Base-by-base conservation (phyloP, 2,113 vertebrate species). In the Notiomystis cincta region DNA sequence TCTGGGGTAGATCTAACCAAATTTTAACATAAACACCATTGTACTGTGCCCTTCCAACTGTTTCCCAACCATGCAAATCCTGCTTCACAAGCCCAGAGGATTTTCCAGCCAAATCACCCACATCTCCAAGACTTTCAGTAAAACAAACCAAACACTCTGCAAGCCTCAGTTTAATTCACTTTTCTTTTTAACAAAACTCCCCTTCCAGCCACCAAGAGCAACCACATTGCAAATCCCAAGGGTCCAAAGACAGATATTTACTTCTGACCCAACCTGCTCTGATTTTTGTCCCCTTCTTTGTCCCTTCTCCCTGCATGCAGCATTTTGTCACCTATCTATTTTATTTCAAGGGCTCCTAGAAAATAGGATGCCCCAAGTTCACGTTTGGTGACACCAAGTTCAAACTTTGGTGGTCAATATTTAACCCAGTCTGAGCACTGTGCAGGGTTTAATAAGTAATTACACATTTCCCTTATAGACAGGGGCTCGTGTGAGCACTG, bases 361-460 rank as follows among this genome's bases (percentile, higher is more conserved):
- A 88, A 94, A 94, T 14, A 31, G 61, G 56, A 89, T 57, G 48
- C 75, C 75, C 37, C 61, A 47, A 62, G 81, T 56, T 92, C 76
- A 65, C 0, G 0, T 77, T 37, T 54, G 24, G 62, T 45, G 56
- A 64, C 47, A 50, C 2, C 2, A 2, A 75, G 48, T 50, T 87
- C 67, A 48, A 89, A 60, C 86, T 64, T 50, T 70, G 14, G 16
- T 6, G 76, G 92, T 94, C 76, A 94, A 94, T 96, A 76, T 95
- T 96, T 95, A 97, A 96, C 87, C 71, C 64, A 82, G 60, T 7
- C 71, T 73, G 61, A 79, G 84, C 86, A 93, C 50, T 37, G 58
- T 19, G 42, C 31, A 88, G 70, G 82, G 89, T 89, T 97, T 95
- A 97, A 96, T 96, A 92, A 96, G 76, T 93, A 95, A 97, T 97